These are phyloP conservation scores for Megaustenia siamemsis DNA, from an alignment of 2,888 invertebrate species.

Conservation along the genomic window DNA sequence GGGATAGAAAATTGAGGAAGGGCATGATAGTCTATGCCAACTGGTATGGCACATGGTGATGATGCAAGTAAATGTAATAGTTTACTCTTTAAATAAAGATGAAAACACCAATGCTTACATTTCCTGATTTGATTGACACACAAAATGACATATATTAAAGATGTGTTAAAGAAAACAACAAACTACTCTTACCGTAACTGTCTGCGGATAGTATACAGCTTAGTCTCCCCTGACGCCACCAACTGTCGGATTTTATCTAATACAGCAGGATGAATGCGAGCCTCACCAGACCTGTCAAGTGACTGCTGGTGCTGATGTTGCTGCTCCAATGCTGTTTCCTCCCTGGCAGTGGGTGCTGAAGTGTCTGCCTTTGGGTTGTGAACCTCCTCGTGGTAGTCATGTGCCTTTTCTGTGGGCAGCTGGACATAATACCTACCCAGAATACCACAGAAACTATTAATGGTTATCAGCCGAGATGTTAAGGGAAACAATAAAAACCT, in stretches of 20 bases:
- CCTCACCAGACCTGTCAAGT: conserved; percentile 42
- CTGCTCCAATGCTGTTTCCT: conserved; percentile 28
- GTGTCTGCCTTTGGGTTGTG: conserved; percentile 35
- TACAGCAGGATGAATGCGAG: conserved; percentile 75
- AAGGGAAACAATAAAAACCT: no score
- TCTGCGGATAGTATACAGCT: conserved; percentile 77
- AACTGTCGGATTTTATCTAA: conserved; percentile 76
- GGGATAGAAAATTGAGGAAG: no score
- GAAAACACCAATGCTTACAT: no score
- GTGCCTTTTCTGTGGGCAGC: conserved; percentile 78
- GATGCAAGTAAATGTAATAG: no score
- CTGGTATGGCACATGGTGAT: no score
- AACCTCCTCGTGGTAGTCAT: conserved; percentile 75
- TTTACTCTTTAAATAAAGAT: no score
- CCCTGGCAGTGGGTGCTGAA: not conserved
- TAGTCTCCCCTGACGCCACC: conserved; percentile 76
- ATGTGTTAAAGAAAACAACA: no score
- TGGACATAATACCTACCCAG: conserved; percentile 77
- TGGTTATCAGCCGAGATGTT: no score
- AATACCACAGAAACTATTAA: no score
- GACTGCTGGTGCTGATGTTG: not conserved
- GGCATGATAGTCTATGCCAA: no score
- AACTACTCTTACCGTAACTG: conserved; percentile 70
- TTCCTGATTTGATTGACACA: no score
- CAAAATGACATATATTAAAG: no score